Evolutionary conservation across 37 sponge, comb jelly and placozoan species (phyloP), one percentile per base, ranked within the genome.

Genomic region (Beroe ovata): DNA sequence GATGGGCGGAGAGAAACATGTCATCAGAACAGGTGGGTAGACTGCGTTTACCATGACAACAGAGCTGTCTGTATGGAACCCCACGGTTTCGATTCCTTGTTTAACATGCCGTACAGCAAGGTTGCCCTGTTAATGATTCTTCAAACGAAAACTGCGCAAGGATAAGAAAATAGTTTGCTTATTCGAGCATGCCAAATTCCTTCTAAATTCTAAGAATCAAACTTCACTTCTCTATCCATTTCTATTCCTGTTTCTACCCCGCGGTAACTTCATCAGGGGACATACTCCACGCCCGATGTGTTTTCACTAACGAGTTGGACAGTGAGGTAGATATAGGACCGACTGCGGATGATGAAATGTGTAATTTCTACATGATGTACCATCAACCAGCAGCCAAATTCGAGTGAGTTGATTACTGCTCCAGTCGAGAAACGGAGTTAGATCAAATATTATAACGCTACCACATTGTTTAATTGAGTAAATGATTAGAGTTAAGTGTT

Each of bases 361-460:
- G 97, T 41, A 97, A 97, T 90, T 97, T 93, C 89, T 97, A 97
- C 90, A 95, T 97, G 64, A 97, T 97, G 97, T 97, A 93, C 91
- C 91, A 93, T 91, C 92, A 89, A 21, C 4, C 26, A 18, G 84
- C 84, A 21, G 23, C 3, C 21, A 20, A 23, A 16, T 77, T 77
- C 84, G 41, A 23, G 84, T 77, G 2, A 88, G 60, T 88, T 47
- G 11, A 47, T 6, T 16, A 47, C 11, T 47, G 54, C 11, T 16
- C 6, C 11, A 47, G 54, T 11, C 11, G 54, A 47, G 11, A 11
- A 16, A 47, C 54, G 54, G 11, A 11, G 11, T 47, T n/a, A n/a
- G n/a, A n/a, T n/a, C n/a, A n/a, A n/a, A n/a, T n/a, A n/a, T n/a
- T n/a, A n/a, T n/a, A n/a, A n/a, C n/a, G n/a, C n/a, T n/a, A n/a